Evolutionary conservation across 1,140 invertebrate genomes (phyloP).

Genomic region (Lordiphosa stackelbergi): DNA sequence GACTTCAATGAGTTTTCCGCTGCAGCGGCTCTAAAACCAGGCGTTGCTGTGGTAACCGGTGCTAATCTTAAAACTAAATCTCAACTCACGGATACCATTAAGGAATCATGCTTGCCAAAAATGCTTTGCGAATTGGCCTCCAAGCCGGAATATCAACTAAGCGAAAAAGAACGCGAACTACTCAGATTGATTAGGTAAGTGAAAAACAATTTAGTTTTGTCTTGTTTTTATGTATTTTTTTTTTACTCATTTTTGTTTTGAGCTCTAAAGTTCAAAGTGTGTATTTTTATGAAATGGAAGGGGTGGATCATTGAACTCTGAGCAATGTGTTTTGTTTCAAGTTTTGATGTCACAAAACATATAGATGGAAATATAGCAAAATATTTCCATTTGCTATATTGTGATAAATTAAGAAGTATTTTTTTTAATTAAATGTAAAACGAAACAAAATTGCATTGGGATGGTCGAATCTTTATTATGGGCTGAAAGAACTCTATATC

Average conservation of each 20-base stretch:
- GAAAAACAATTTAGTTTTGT: background rate
- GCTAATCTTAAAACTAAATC: constrained; percentile 59
- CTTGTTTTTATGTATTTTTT: too few species aligned
- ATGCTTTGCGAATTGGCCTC: constrained; percentile 86
- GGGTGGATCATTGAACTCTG: too few species aligned
- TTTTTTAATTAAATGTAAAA: too few species aligned
- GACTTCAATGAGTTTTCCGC: constrained; percentile 68
- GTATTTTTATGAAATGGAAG: too few species aligned
- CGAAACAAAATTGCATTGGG: too few species aligned
- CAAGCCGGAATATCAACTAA: constrained; percentile 82
- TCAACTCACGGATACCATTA: constrained; percentile 70
- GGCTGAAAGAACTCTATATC: too few species aligned
- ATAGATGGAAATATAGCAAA: too few species aligned
- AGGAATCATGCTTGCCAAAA: constrained; percentile 83
- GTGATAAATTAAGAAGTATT: too few species aligned
- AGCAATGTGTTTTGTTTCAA: too few species aligned
- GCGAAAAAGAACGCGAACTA: constrained; percentile 84
- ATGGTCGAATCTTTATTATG: too few species aligned
- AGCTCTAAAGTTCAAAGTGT: background rate
- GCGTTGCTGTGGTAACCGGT: constrained; percentile 31
- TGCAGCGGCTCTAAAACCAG: constrained; percentile 56
- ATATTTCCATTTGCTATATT: too few species aligned
- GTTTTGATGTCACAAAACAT: too few species aligned
- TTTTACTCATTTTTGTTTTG: background rate
- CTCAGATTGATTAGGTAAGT: constrained; percentile 84